These are phyloP conservation scores for Bubo blakistoni DNA, from an alignment of 2,113 vertebrate species.

Conservation along the genomic window DNA sequence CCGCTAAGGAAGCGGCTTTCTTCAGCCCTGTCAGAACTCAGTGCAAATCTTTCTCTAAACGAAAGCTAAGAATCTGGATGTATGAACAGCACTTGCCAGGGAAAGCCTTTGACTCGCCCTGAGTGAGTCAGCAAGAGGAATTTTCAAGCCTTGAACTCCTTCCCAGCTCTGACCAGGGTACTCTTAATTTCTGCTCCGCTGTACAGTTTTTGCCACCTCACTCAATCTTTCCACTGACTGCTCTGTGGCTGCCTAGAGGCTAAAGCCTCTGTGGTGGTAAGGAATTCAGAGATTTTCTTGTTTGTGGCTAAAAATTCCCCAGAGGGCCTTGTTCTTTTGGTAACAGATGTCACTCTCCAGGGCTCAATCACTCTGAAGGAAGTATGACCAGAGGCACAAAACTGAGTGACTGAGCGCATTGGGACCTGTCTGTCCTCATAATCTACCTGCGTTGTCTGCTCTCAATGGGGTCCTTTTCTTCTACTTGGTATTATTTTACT, in stretches of 20 bases:
- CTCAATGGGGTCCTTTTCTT: neutral
- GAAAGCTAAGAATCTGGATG: neutral
- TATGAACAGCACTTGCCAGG: neutral
- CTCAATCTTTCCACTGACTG: constrained; percentile 45
- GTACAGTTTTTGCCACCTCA: constrained; percentile 12
- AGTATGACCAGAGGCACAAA: neutral
- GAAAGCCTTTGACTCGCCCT: constrained; percentile 11
- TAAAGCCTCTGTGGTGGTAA: neutral
- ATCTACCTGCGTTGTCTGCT: neutral
- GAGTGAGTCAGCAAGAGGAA: constrained; percentile 34
- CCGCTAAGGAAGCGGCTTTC: neutral
- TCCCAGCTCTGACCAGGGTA: constrained; percentile 10
- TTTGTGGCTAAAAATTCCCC: neutral
- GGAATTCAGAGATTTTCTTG: neutral
- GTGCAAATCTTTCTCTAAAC: neutral
- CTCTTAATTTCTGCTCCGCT: constrained; percentile 18
- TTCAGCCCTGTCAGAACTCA: neutral
- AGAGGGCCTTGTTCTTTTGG: neutral
- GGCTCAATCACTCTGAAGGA: neutral
- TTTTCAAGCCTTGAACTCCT: constrained; percentile 41
- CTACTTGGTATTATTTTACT: neutral
- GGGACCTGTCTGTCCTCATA: neutral
- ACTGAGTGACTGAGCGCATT: neutral
- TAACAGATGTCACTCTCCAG: neutral
- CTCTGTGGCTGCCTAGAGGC: neutral